phyloP scores from a whole-genome alignment of 23 tunicate species.

The Styela clava region DNA sequence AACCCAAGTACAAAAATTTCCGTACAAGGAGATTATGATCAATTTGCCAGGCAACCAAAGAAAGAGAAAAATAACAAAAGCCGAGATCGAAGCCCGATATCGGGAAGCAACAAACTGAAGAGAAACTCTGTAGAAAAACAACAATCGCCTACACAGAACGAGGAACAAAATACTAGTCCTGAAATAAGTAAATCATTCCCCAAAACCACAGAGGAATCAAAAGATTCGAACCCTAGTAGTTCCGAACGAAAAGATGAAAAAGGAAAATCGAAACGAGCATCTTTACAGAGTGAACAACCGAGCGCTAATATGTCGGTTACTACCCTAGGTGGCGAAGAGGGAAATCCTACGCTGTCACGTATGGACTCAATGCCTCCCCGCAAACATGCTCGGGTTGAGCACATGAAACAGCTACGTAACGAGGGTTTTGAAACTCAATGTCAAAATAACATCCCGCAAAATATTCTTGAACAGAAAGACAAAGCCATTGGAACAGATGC shows the following conservation, averaged over 20 bases:
- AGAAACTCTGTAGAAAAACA: background rate
- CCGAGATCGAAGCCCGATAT: background rate
- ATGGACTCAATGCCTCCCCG: conserved; percentile 19
- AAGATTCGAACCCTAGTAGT: background rate
- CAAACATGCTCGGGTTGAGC: conserved; percentile 26
- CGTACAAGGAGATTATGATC: conserved; percentile 65
- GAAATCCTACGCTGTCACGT: background rate
- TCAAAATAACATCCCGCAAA: background rate
- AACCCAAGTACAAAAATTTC: conserved; percentile 25
- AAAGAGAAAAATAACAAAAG: conserved; percentile 5
- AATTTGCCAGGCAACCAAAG: conserved; percentile 49
- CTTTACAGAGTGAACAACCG: conserved; percentile 2
- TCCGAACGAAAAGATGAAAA: background rate
- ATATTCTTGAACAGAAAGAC: background rate
- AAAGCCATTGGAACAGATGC: background rate
- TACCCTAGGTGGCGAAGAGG: background rate
- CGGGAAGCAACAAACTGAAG: conserved; percentile 2
- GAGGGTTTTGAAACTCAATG: background rate
- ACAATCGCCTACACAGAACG: background rate
- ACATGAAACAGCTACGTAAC: conserved; percentile 20
- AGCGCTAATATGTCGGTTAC: background rate
- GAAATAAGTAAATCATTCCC: background rate
- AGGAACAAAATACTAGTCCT: background rate
- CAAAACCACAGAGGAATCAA: background rate
- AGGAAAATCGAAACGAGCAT: background rate